Percentiles rank a stretch among this genome's conserved stretches.
Conservation (phyloP, 1,140 invertebrate species). For the Drosophila malerkotliana region DNA sequence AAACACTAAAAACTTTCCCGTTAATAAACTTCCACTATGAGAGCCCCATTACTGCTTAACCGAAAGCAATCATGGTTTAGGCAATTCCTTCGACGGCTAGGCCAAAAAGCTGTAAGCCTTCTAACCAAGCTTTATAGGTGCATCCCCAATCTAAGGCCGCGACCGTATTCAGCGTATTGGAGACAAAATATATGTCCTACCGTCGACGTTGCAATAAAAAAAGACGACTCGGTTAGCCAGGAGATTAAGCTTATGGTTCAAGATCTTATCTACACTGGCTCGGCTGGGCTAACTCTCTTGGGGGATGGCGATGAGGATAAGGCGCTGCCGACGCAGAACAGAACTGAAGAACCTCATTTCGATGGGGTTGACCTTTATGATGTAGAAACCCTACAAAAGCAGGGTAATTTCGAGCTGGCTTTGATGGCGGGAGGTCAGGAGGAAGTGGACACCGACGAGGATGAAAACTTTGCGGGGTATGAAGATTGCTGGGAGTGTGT, state of each 20-base stretch:
- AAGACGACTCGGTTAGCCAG: too few species aligned
- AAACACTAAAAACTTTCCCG: neutral
- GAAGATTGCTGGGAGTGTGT: neutral
- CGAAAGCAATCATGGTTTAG: neutral
- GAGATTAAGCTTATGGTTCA: neutral
- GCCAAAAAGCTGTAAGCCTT: neutral
- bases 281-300: too few species aligned
- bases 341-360: neutral
- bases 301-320: too few species aligned
- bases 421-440: slow-evolving; percentile 4
- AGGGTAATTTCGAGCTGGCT: slow-evolving; percentile 8
- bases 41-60: neutral
- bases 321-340: too few species aligned
- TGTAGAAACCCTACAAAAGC: neutral
- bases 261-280: neutral
- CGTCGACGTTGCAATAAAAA: neutral
- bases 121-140: neutral
- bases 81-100: neutral
- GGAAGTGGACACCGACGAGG: slow-evolving; percentile 10
- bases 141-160: neutral
- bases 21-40: neutral
- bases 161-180: neutral
- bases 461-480: neutral
- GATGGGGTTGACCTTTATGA: neutral
- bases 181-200: neutral